Evolutionary conservation across 2,888 invertebrate species (phyloP), one percentile per base, ranked within the genome.

Genomic region (Adineta ricciae): DNA sequence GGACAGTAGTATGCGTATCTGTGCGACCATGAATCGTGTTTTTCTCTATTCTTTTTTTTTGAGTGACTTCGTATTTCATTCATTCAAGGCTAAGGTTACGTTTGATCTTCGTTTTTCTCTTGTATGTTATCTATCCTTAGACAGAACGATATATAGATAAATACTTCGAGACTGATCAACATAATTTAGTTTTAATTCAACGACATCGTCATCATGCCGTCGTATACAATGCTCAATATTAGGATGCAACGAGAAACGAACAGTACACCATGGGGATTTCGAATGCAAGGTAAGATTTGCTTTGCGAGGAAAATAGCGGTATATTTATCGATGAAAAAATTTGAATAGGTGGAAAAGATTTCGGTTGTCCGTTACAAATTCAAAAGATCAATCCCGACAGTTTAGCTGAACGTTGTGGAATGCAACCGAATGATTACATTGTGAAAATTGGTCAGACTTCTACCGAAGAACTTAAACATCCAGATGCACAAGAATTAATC

Each of bases 231-330:
- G 49, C 78, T 85, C 36, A 85, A 83, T 82, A 41, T 85, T 41
- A 85, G 84, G 56, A 41, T 85, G 7, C 85, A 85, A 56, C 85
- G 85, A 27, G 50, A 50, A 16, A 50, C 83, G 9, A 56, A 52
- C 24, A 32, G 54, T 52, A 83, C 83, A 21, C 78, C 85, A n/a
- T 85, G 85, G 85, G 85, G 85, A 52, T 85, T 85, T 82, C 72
- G 54, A n/a, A 82, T 85, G 46, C 73, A 83, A 83, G 73, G 73
- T 78, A 78, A 19, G 46, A 46, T 46, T 46, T 46, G 46, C 46
- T 46, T 46, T 46, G 46, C 46, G 14, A 50, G 9, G 19, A 50
- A 50, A 50, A 16, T 19, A 50, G 14, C 19, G 2, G 19, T 19
- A 50, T 50, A 19, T 50, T 7, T 46, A 5, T 46, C 8, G 46